phyloP scores from a whole-genome alignment of 2,797 vertebrate genomes.

The Trachops cirrhosus region DNA sequence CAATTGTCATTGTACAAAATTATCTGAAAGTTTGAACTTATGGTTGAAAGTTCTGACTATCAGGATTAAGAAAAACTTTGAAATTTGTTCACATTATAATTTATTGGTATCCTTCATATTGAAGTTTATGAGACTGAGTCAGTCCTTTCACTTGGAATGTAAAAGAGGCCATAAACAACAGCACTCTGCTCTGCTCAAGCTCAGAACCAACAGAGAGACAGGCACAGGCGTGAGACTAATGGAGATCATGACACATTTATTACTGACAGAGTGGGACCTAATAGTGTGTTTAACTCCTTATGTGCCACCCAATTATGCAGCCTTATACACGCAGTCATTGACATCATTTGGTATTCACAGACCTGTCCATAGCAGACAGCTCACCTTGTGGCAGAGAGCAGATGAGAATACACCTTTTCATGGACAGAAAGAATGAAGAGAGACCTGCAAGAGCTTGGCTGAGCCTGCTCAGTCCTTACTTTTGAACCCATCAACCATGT shows the following conservation, averaged over 20 bases:
- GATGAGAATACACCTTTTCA: background rate
- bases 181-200: background rate
- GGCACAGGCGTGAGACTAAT: background rate
- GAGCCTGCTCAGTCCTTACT: background rate
- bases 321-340: background rate
- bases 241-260: background rate
- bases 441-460: background rate
- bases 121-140: background rate
- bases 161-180: background rate
- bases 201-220: background rate
- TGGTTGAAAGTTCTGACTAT: background rate
- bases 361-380: background rate
- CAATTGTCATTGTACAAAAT: background rate
- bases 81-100: background rate
- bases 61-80: background rate
- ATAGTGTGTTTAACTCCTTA: background rate
- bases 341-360: background rate
- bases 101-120: background rate
- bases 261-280: background rate
- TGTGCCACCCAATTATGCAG: too few species aligned
- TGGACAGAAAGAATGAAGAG: background rate
- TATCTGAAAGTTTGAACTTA: background rate
- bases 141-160: background rate
- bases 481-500: background rate
- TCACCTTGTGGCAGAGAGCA: background rate